A percentile compares a stretch with the other conserved stretches of the same genome.
Conservation (phyloP, 2,797 vertebrate genomes). For the Sebastes dallii region DNA sequence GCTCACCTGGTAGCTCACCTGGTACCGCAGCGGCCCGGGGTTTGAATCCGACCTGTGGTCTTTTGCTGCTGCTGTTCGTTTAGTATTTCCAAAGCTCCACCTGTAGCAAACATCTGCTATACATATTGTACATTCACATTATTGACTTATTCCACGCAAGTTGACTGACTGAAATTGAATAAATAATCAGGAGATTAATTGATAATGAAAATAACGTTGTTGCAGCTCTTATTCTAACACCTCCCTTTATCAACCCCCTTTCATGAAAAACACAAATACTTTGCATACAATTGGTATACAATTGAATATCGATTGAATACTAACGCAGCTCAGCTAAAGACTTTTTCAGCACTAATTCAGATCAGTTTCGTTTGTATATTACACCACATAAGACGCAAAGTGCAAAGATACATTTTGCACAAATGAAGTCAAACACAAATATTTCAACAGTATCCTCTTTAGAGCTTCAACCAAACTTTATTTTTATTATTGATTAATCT, state of each 20-base stretch:
- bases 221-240: background rate
- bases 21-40: too few relatives aligned
- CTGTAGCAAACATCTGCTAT: background rate
- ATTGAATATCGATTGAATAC: too few relatives aligned
- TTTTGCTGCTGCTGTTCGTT: background rate
- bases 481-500: too few relatives aligned
- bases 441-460: background rate
- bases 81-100: background rate
- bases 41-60: too few relatives aligned
- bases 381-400: background rate
- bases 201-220: background rate
- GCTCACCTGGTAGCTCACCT: too few relatives aligned
- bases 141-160: background rate
- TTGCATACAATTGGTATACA: background rate
- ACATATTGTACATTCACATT: background rate
- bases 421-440: background rate
- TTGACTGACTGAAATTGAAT: background rate
- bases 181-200: background rate
- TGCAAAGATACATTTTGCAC: background rate
- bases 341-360: background rate
- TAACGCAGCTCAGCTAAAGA: background rate
- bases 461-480: background rate
- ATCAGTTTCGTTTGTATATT: background rate
- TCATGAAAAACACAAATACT: background rate
- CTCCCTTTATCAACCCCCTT: background rate